Evolutionary conservation across 2,797 vertebrate species (phyloP).

Genomic region (Pseudomugil gertrudae): DNA sequence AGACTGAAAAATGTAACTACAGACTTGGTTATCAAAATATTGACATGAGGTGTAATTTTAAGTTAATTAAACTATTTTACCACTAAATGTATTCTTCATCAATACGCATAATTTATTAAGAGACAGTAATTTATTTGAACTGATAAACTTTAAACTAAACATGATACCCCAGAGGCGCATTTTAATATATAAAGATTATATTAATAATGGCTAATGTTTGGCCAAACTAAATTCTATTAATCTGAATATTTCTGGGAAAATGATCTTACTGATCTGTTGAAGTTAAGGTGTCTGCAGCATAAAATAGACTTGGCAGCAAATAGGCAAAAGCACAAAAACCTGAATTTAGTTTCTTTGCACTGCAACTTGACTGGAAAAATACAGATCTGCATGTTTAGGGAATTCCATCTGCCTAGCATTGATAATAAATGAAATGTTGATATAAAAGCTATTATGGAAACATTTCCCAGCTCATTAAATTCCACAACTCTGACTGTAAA

Average conservation of each 20-base stretch:
- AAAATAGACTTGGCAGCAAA: background rate
- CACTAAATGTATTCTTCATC: background rate
- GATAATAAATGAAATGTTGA: background rate
- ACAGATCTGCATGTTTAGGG: background rate
- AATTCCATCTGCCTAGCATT: background rate
- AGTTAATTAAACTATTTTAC: background rate
- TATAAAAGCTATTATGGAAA: background rate
- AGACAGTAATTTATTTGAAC: background rate
- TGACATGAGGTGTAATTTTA: background rate
- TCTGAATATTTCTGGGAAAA: background rate
- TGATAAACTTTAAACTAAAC: background rate
- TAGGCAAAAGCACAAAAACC: background rate
- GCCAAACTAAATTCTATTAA: background rate
- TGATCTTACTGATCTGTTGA: background rate
- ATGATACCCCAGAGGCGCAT: background rate
- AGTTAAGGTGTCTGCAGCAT: background rate
- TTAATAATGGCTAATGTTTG: background rate
- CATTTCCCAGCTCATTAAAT: background rate
- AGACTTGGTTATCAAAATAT: background rate
- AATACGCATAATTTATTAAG: background rate
- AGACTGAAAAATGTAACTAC: background rate
- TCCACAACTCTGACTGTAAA: conserved; percentile 8
- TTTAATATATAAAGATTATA: background rate
- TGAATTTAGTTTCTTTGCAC: background rate
- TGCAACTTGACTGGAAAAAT: background rate